These are phyloP conservation scores for Lepus europaeus DNA, from an alignment of 2,113 vertebrate species.

Conservation along the genomic window DNA sequence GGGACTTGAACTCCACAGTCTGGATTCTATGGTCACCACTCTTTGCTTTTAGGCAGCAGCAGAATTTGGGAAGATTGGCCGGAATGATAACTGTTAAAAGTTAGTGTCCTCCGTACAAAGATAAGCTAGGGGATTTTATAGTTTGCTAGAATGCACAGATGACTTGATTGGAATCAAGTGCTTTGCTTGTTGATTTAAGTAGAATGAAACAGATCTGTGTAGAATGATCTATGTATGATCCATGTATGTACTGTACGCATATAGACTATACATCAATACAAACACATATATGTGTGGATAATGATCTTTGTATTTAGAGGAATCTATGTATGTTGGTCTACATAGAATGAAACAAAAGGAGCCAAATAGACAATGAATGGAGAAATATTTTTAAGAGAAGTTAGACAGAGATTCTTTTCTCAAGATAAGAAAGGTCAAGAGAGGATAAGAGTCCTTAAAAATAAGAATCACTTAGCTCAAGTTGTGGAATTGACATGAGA, in stretches of 20 bases:
- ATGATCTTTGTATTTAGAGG: background rate
- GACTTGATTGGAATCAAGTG: background rate
- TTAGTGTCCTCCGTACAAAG: background rate
- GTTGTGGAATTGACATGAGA: background rate
- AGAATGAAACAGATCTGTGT: background rate
- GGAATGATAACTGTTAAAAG: background rate
- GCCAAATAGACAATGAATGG: background rate
- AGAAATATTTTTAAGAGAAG: background rate
- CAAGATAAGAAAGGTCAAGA: background rate
- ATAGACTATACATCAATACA: background rate
- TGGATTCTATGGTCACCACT: background rate
- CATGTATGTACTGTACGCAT: background rate
- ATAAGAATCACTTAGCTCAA: background rate
- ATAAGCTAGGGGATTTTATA: background rate
- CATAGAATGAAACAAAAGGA: background rate
- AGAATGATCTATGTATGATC: background rate
- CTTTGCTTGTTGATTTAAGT: slow-evolving; percentile 1
- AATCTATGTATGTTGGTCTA: background rate
- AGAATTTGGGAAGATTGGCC: background rate
- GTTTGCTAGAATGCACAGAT: background rate
- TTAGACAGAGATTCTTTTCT: background rate
- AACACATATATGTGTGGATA: no score
- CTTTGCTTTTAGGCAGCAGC: background rate
- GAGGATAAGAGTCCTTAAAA: background rate
- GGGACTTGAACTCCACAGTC: background rate